Base-by-base conservation (phyloP, 1,140 invertebrate genomes). In the Tetragonula clypearis region DNA sequence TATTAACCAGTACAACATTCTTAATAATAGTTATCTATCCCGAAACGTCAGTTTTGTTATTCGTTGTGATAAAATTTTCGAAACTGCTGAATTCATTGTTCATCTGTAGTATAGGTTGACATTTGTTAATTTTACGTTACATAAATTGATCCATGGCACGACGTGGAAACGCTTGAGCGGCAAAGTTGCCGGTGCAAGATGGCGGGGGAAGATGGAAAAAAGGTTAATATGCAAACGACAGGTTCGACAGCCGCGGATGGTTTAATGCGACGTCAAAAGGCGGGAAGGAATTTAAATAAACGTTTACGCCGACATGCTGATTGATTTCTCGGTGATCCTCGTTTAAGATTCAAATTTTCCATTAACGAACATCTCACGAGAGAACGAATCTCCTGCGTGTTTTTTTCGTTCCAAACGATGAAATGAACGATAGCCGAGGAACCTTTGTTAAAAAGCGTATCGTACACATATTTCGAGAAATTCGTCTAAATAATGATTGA, bases 171-270 rank as follows among this genome's bases (percentile, higher is more conserved):
- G 4, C 19, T 17, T 23, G 12, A n/a, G 11, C 41, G 26, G 9
- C 35, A 65, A 73, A 65, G 26, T 82, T 75, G 1, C 14, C 2
- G 2, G n/a, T n/a, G n/a, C 3, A 71, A 26, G 41, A 8, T 1
- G 35, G 0, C 6, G 6, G 19, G 19, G 15, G n/a, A 65, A 30
- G 30, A 1, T 30, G 11, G 12, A n/a, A 71, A 56, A 82, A 68
- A 77, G 55, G 35, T 78, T 78, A 78, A 68, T 53, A 69, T 83
- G 82, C 74, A 83, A 83, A 83, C 76, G 35, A 58, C 82, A 55
- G 53, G 23, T 49, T 30, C 49, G 53, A 49, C 41, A 75, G 26
- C 71, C 26, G 41, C 41, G 21, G 72, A 66, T 49, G 72, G 79
- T 74, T 62, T 72, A 53, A 81, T 58, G 41, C 69, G n/a, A n/a